phyloP scores from a whole-genome alignment of 2,888 invertebrate species.

The Anodontia alba region DNA sequence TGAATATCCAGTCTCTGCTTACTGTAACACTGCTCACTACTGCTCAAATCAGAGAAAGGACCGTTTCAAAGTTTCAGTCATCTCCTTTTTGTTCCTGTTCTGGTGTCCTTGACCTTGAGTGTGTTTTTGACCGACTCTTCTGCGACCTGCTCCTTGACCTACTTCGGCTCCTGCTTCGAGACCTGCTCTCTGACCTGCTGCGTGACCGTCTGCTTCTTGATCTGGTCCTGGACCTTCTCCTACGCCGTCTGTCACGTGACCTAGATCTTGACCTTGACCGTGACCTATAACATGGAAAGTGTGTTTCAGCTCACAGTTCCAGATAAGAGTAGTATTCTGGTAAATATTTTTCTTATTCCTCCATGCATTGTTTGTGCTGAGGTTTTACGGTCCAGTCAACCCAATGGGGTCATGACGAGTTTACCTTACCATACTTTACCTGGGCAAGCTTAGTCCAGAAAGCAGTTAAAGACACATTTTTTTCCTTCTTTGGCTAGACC shows the following conservation, averaged over 20 bases:
- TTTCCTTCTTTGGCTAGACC: no score
- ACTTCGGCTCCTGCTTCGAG: conserved; percentile 62
- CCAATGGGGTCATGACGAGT: no score
- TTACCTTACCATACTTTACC: no score
- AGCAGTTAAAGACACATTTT: no score
- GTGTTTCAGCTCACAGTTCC: no score
- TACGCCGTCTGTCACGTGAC: conserved; percentile 54
- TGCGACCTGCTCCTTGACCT: conserved; percentile 65
- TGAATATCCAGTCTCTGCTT: background rate
- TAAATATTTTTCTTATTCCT: no score
- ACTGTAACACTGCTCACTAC: conserved; percentile 7
- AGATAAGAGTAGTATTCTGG: no score
- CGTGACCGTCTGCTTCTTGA: conserved; percentile 64
- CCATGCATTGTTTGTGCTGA: no score
- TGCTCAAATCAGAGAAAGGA: background rate
- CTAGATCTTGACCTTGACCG: conserved; percentile 62
- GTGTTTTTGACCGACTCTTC: conserved; percentile 46
- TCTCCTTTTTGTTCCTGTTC: background rate
- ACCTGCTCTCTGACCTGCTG: conserved; percentile 66
- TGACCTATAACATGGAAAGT: background rate
- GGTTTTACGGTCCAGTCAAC: no score
- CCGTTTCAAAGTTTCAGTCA: background rate
- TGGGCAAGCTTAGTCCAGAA: no score
- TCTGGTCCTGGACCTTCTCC: conserved; percentile 56
- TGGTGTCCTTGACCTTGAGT: conserved; percentile 59